Base-by-base conservation (phyloP, 2,888 invertebrate genomes). In the Hirtodrosophila duncani region DNA sequence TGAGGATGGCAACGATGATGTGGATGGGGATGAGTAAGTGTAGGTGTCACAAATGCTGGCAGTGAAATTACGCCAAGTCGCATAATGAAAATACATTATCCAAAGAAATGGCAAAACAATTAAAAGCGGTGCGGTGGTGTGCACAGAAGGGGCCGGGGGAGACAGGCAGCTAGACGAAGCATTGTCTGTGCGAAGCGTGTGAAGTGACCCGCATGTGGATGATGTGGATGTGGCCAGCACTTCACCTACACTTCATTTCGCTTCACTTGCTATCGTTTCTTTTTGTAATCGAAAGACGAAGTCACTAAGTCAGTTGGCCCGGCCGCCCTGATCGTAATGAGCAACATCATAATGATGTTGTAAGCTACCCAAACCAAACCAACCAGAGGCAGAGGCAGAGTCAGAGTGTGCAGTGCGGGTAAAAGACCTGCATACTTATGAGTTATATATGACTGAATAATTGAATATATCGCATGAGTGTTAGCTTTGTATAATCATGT, bases 191-290 rank as follows among this genome's bases (percentile, higher is more conserved):
- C n/a, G 51, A 37, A 39, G 50, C 65, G 69, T 65, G 70, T 66
- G 70, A 70, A 66, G 48, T 66, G 70, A 63, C 70, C 65, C 69
- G 69, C 69, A 65, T 66, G 63, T n/a, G n/a, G n/a, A n/a, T n/a
- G n/a, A n/a, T n/a, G n/a, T n/a, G n/a, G n/a, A n/a, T n/a, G n/a
- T 42, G 50, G 46, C 43, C 43, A 14, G 18, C 56, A 37, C 26
- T 24, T 21, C 9, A 21, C 29, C 27, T 8, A 16, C 8, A 4
- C 17, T 37, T 42, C 39, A 13, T 30, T 16, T 11, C 36, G 60
- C 59, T 27, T 59, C 26, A 39, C 24, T 29, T 34, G 21, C 13
- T 14, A 20, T 5, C 20, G 20, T 30, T 16, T 20, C 13, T 16
- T 36, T 39, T 39, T 11, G 42, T 31, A 42, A 31, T 42, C 41